Evolutionary conservation across 2,888 invertebrate species (phyloP).

Genomic region (Empis livida): DNA sequence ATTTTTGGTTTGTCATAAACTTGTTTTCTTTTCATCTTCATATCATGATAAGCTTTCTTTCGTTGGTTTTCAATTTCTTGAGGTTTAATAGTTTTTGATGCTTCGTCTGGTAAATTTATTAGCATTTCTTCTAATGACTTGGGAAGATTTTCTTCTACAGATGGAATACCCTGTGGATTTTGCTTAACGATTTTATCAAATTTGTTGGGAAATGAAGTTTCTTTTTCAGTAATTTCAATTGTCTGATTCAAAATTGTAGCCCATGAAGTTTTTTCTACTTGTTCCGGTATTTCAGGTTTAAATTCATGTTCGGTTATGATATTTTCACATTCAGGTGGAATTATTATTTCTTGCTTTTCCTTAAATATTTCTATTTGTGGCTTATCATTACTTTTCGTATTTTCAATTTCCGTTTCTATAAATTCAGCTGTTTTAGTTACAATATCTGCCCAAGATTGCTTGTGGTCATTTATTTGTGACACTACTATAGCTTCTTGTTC

Average conservation of each 20-base stretch:
- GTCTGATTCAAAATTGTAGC: conserved; percentile 7
- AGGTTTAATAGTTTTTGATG: too few species aligned
- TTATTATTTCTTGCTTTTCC: background rate
- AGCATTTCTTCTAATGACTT: background rate
- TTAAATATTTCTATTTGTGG: background rate
- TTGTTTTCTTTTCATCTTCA: conserved; percentile 1
- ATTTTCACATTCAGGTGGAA: background rate
- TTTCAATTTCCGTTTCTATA: background rate
- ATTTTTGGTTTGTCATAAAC: background rate
- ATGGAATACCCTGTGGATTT: background rate
- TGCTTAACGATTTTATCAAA: too few species aligned
- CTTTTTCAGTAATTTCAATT: background rate
- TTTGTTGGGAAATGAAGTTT: too few species aligned
- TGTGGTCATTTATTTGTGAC: too few species aligned
- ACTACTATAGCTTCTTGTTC: too few species aligned
- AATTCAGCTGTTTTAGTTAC: background rate
- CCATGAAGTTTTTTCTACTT: conserved; percentile 5
- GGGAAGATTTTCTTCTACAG: background rate
- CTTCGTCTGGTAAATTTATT: too few species aligned
- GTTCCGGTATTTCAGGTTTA: background rate
- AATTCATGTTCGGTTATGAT: background rate
- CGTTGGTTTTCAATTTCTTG: background rate
- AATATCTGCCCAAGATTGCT: background rate
- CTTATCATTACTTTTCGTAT: background rate
- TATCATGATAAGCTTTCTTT: background rate